phyloP scores from a whole-genome alignment of 2,888 invertebrate genomes.

The Nebria brevicollis region DNA sequence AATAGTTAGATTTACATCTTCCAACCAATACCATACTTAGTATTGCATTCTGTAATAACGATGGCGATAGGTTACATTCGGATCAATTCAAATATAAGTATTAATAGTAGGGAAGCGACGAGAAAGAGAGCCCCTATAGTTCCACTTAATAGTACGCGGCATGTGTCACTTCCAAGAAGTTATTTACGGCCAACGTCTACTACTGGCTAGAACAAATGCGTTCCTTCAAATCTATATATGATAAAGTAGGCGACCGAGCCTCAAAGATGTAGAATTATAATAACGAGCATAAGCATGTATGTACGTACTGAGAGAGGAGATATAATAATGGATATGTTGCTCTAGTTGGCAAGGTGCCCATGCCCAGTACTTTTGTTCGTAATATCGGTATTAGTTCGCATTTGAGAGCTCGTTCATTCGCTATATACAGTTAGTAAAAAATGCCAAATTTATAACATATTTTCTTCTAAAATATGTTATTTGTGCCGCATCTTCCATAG shows the following conservation, averaged over 20 bases:
- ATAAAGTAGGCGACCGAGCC: conserved; percentile 7
- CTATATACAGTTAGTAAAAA: too few relatives aligned
- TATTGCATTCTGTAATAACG: too few relatives aligned
- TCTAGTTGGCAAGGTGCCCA: conserved; percentile 36
- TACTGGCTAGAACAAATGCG: conserved; percentile 23
- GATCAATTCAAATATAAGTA: not conserved
- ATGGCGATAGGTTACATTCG: not conserved
- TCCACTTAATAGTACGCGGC: not conserved
- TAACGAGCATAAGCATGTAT: not conserved
- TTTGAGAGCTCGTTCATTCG: not conserved
- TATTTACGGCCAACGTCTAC: conserved; percentile 27
- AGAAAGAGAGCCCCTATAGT: not conserved
- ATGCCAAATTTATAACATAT: too few relatives aligned
- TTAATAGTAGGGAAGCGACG: not conserved
- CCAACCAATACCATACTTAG: too few relatives aligned
- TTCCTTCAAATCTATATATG: conserved; percentile 16
- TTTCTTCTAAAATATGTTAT: too few relatives aligned
- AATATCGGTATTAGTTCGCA: not conserved
- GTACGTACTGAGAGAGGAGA: not conserved
- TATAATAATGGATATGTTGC: conserved; percentile 20
- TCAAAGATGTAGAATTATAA: not conserved
- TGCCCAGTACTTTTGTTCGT: conserved; percentile 10
- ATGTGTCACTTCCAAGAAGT: conserved; percentile 22
- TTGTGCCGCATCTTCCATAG: too few relatives aligned
- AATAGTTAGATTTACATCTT: too few relatives aligned